Evolutionary conservation across 2,113 vertebrate species (phyloP), one percentile per base, ranked within the genome.

Genomic region (Spea bombifrons): DNA sequence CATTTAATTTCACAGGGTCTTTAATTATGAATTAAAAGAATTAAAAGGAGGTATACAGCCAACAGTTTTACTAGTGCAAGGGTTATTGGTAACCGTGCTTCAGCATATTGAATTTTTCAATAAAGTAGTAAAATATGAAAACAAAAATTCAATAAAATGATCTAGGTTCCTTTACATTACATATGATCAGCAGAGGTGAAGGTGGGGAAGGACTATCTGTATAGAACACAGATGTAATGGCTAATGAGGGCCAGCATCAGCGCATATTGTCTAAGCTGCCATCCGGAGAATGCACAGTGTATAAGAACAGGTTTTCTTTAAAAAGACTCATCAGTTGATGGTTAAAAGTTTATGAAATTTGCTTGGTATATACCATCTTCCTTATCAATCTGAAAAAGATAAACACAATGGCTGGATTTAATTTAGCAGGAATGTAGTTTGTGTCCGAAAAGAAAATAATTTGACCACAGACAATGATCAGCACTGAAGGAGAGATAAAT

Each of bases 341-440:
- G 46, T 82, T 87, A 89, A 81, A 81, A 82, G 82, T 80, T 86
- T 0, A 81, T 1, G 0, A 87, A 45, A 0, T 76, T 88, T 43
- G 88, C 81, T 0, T 75, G 69, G 52, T 10, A 78, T 0, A 47
- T 0, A 0, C 86, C 49, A 0, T 88, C 61, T 0, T 80, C 89
- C 3, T 43, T 53, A 49, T 85, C 44, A 0, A 81, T 84, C 90
- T 93, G 84, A 1, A 79, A 84, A 0, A 3, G 57, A 15, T 55
- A 7, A 70, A 0, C 46, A 6, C 16, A n/a, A 72, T 16, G 30
- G 30, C 30, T 1, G 30, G 30, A 30, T 2, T 30, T 30, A 30
- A 30, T n/a, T n/a, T n/a, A n/a, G 2, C 30, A 30, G 30, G 30
- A 30, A 30, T 30, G 30, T 30, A 30, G 2, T 30, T 30, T 30